Evolutionary conservation across 1,140 invertebrate species (phyloP).

Genomic region (Aethina tumida): DNA sequence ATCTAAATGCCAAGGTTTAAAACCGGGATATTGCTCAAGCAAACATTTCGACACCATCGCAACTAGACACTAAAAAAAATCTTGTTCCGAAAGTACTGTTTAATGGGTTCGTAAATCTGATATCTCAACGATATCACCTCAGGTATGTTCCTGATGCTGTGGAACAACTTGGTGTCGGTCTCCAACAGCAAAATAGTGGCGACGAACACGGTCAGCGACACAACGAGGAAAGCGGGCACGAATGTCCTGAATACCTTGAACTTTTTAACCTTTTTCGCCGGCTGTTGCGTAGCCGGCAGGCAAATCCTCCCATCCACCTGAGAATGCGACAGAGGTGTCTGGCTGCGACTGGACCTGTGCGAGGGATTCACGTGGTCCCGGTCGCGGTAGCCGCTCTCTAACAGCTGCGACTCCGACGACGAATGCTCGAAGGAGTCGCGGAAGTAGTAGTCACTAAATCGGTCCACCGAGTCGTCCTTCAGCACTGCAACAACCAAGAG

Average conservation of each 20-base stretch:
- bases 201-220: constrained; percentile 52
- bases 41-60: no score
- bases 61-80: no score
- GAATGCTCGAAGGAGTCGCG: constrained; percentile 70
- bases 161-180: constrained; percentile 61
- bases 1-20: no score
- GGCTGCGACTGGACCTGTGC: constrained; percentile 46
- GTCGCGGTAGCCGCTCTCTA: constrained; percentile 40
- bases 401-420: constrained; percentile 58
- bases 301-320: constrained; percentile 29
- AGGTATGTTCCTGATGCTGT: constrained; percentile 59
- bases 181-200: constrained; percentile 60
- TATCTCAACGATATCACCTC: constrained; percentile 67
- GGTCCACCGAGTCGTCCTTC: constrained; percentile 35
- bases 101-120: constrained; percentile 74
- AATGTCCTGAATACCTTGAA: constrained; percentile 58
- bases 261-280: constrained; percentile 28
- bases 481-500: constrained; percentile 23
- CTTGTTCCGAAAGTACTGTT: constrained; percentile 51
- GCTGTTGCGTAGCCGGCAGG: constrained; percentile 29
- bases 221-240: constrained; percentile 60
- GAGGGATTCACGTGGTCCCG: constrained; percentile 40
- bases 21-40: no score
- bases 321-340: constrained; percentile 37
- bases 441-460: constrained; percentile 55